Percentiles rank a stretch among this genome's conserved stretches.
phyloP scores from a whole-genome alignment of 2,888 invertebrate genomes.

The Pyrrhia umbra region DNA sequence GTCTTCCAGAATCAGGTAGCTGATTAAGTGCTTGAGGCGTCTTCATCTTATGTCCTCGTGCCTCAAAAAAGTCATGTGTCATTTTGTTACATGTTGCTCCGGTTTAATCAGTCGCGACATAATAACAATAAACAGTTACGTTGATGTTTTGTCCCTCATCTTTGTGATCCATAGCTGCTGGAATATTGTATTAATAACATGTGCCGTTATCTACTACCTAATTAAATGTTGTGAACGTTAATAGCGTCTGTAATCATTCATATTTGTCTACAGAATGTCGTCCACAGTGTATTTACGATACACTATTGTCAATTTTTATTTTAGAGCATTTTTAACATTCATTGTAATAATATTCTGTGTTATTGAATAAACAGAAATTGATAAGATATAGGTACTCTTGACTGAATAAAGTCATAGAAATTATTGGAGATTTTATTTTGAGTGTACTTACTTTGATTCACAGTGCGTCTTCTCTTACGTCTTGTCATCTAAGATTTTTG shows the following conservation, averaged over 20 bases:
- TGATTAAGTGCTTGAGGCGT: conserved; percentile 51
- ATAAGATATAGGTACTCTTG: no score
- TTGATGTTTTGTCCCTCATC: conserved; percentile 36
- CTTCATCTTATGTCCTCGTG: conserved; percentile 48
- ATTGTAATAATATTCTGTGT: no score
- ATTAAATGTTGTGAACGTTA: conserved; percentile 53
- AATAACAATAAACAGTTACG: conserved; percentile 45
- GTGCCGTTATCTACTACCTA: conserved; percentile 20
- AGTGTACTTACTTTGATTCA: no score
- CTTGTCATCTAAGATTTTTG: neutral
- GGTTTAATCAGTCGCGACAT: conserved; percentile 47
- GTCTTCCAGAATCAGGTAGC: conserved; percentile 72
- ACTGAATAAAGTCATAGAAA: no score
- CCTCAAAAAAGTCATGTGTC: conserved; percentile 51
- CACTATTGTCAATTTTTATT: no score
- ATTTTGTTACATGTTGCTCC: conserved; percentile 36
- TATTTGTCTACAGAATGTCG: conserved; percentile 27
- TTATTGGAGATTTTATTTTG: no score
- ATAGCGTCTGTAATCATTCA: conserved; percentile 23
- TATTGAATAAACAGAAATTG: no score
- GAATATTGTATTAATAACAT: conserved; percentile 16
- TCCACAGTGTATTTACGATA: no score
- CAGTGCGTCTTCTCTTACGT: no score
- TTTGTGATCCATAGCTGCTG: conserved; percentile 21
- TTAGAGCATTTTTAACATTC: no score